Percentiles rank a stretch among this genome's conserved stretches.
Conservation (phyloP, 2,797 vertebrate genomes). For the Notolabrus celidotus region DNA sequence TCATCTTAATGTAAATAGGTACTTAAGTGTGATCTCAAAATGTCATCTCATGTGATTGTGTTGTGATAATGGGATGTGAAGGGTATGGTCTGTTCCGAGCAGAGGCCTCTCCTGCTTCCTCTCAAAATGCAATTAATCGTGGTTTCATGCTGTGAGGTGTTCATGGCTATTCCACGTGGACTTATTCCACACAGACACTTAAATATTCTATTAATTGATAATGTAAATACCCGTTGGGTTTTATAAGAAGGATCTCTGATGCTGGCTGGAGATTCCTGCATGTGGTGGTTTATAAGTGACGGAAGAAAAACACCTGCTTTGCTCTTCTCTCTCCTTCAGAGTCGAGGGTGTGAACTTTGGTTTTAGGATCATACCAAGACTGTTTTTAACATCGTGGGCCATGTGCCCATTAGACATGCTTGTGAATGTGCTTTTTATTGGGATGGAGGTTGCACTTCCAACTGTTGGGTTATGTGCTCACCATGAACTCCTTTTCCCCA, state of each 20-base stretch:
- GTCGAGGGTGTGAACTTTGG: conserved; percentile 31
- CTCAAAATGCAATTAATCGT: conserved; percentile 75
- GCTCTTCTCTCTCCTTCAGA: conserved; percentile 34
- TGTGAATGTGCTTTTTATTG: conserved; percentile 62
- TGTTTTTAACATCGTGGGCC: conserved; percentile 57
- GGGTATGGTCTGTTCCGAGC: conserved; percentile 17
- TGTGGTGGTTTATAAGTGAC: conserved; percentile 9
- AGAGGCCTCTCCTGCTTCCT: conserved; percentile 48
- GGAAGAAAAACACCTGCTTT: conserved; percentile 34
- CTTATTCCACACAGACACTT: conserved; percentile 68
- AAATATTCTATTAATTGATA: conserved; percentile 82
- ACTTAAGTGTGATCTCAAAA: conserved; percentile 23
- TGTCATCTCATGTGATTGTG: not conserved
- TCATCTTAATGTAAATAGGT: not conserved
- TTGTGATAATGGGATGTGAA: conserved; percentile 22
- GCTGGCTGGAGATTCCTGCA: conserved; percentile 21
- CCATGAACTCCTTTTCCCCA: conserved; percentile 48
- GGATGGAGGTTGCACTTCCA: conserved; percentile 48
- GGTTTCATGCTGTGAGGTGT: conserved; percentile 65
- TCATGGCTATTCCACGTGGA: conserved; percentile 66
- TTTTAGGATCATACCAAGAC: conserved; percentile 24
- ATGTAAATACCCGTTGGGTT: conserved; percentile 76
- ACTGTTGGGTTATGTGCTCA: conserved; percentile 43
- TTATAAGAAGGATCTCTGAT: conserved; percentile 44
- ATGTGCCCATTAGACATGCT: conserved; percentile 47